phyloP scores from a whole-genome alignment of 2,888 invertebrate species.

The Drosophila anceps region DNA sequence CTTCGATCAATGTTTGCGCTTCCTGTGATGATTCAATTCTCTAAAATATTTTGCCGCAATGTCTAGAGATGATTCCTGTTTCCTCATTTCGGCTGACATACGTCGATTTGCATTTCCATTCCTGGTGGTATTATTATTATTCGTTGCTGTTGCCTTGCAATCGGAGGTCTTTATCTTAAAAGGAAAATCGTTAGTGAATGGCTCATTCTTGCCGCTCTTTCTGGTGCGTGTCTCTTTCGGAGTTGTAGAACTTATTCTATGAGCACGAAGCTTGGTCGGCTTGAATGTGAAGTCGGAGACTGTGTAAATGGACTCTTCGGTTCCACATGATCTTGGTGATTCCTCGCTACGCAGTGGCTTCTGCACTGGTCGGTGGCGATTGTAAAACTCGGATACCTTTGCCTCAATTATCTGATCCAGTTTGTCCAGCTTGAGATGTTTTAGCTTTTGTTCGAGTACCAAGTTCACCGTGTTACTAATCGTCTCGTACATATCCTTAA shows the following conservation, averaged over 20 bases:
- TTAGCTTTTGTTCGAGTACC: slow-evolving; percentile 32
- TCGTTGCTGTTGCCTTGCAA: background rate
- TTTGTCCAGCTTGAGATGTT: slow-evolving; percentile 26
- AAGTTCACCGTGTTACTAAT: slow-evolving; percentile 32
- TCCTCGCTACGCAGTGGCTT: no score
- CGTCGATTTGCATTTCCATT: background rate
- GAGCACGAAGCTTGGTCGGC: background rate
- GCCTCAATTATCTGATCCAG: slow-evolving; percentile 28
- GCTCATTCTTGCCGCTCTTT: background rate
- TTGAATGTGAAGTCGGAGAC: background rate
- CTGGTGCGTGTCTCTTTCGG: background rate
- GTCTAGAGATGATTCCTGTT: slow-evolving; percentile 6
- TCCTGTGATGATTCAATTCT: slow-evolving; percentile 27
- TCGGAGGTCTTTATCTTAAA: background rate
- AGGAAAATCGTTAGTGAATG: background rate
- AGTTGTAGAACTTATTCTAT: background rate
- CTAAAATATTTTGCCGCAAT: slow-evolving; percentile 29
- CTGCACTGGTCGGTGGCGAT: background rate
- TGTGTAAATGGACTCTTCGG: slow-evolving; percentile 4
- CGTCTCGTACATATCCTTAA: slow-evolving; percentile 28
- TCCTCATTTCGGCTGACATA: background rate
- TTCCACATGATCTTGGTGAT: background rate
- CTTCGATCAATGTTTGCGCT: slow-evolving; percentile 1
- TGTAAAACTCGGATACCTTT: slow-evolving; percentile 16
- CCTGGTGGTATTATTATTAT: no score